Base-by-base conservation (phyloP, 2,113 vertebrate species). In the Nanorana parkeri region DNA sequence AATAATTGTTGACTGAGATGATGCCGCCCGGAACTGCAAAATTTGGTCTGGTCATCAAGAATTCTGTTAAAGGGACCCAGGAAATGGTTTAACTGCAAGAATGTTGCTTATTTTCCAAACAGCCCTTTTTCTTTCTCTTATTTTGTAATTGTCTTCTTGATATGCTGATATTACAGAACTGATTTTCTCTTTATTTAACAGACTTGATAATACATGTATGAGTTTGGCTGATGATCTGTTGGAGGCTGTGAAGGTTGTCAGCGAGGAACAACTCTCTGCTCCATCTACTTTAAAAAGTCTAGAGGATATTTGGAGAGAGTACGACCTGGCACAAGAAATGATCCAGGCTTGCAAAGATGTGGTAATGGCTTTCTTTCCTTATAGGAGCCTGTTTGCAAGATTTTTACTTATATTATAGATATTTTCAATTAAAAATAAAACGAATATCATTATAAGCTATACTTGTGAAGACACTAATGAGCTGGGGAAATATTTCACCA, bases 211-310 rank as follows among this genome's bases (percentile, higher is more conserved):
- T 55, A 65, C 83, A 68, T 85, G 2, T 69, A 69, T 56, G 84
- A 0, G 0, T 79, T 87, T 89, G 68, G 89, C 85, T 72, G 89
- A 93, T 82, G 88, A 91, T 28, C 87, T 94, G 41, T 91, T 88
- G 23, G 81, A 93, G 89, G 88, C 91, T 68, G 89, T 94, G 19
- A 47, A 89, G 64, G 41, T 89, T 23, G 83, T 94, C 81, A 83
- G 80, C 26, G 87, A 90, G 83, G 84, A 86, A 47, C 71, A 74
- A 63, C 78, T 94, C 41, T 69, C 82, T 66, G 58, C 81, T 71
- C 88, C 89, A 0, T 28, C 47, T 20, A 91, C 89, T 75, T 89
- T 93, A 88, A 89, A 88, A 85, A 89, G 87, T 28, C 23, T 95
- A 80, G 88, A 92, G 54, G 83, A 85, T 73, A 78, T 84, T 20